Evolutionary conservation across 2,888 invertebrate genomes (phyloP), one percentile per base, ranked within the genome.

Genomic region (Hyposoter dolosus): DNA sequence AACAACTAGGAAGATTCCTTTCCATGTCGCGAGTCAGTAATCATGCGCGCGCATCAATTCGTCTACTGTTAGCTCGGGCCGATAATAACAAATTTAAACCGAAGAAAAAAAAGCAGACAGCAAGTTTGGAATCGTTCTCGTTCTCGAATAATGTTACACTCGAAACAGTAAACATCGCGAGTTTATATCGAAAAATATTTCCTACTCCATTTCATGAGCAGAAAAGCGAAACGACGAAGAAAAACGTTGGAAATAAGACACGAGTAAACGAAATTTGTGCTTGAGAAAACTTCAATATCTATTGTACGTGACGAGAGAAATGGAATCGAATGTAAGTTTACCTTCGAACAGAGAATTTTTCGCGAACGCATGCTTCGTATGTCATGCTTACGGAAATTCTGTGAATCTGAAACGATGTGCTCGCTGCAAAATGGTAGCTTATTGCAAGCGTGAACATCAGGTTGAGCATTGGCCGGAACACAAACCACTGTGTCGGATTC

Each of bases 341-440:
- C 23, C 23, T 28, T 4, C 23, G 3, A 23, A 60, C 3, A 23
- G 23, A 5, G 19, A 77, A 83, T 94, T 92, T 80, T 94, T 94
- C 75, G 87, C 93, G 17, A 94, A 93, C 74, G 91, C 89, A 12
- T 94, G 94, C 87, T 93, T 93, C 63, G 91, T 94, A 56, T 94
- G 94, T 84, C 93, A 93, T 84, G 88, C 80, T 10, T 90, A 88
- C 72, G 90, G 90, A 0, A 87, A 90, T 47, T 88, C 88, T 75
- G 87, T 90, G 3, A 65, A 75, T 28, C 17, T 94, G 60, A 94
- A 92, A 87, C 90, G 90, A 85, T 94, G 94, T 53, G 88, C 91
- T 50, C 89, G 88, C 66, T 60, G 60, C 15, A 28, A 60, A 60
- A 28, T 60, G 28, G 15, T 60, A 28, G 28, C 60, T 60, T 60